Conservation (phyloP, 2,797 vertebrate genomes). For the Buceros bicornis region DNA sequence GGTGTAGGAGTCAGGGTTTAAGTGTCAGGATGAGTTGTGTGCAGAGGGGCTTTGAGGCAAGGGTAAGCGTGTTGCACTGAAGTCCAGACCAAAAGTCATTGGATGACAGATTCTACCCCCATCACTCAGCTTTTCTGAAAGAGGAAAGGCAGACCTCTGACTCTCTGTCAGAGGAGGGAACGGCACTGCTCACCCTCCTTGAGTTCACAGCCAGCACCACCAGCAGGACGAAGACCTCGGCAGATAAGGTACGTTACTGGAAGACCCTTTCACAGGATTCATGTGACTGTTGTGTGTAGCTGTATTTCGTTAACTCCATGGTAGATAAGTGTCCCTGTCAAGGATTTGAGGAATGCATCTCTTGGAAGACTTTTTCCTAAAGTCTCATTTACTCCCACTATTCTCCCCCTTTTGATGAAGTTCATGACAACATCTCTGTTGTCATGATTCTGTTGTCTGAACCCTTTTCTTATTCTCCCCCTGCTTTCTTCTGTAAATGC, state of each 20-base stretch:
- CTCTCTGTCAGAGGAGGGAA: not conserved
- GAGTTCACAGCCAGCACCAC: not conserved
- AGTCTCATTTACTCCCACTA: not conserved
- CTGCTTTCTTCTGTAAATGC: not conserved
- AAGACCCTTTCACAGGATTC: not conserved
- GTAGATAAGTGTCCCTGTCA: not conserved
- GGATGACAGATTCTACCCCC: not conserved
- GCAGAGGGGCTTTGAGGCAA: not conserved
- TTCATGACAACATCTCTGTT: too few relatives aligned
- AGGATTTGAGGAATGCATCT: not conserved
- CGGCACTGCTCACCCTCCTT: accelerated
- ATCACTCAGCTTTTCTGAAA: not conserved
- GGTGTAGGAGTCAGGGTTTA: not conserved
- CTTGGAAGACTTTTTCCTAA: not conserved
- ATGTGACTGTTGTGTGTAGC: not conserved
- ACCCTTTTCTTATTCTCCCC: not conserved
- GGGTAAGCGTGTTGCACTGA: not conserved
- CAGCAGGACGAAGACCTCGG: not conserved
- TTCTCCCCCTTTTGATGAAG: too few relatives aligned
- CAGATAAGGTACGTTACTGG: not conserved
- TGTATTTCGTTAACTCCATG: not conserved
- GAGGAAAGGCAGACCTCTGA: not conserved
- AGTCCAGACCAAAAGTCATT: not conserved
- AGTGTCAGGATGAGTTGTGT: not conserved
- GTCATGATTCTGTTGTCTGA: too few relatives aligned